Evolutionary conservation across 1,140 invertebrate species (phyloP).

Genomic region (Pseudomyrmex concolor): DNA sequence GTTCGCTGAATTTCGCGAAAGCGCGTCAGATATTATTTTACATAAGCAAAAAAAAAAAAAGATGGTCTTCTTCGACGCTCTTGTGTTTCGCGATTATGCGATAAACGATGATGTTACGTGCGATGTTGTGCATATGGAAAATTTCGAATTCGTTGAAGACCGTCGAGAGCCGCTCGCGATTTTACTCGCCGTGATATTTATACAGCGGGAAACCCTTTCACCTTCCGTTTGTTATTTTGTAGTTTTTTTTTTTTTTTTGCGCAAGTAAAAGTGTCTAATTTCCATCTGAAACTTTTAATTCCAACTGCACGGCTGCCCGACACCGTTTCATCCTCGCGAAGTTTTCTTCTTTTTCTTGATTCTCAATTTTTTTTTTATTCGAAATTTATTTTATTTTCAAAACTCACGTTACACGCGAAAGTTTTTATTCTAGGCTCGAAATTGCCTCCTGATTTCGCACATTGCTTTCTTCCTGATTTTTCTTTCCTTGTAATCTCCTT

Average conservation of each 20-base stretch:
- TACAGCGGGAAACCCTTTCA: too few species aligned
- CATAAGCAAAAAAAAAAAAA: too few species aligned
- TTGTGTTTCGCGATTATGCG: constrained; percentile 16
- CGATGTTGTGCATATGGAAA: background rate
- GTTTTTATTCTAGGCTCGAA: background rate
- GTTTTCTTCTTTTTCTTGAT: background rate
- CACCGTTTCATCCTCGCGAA: background rate
- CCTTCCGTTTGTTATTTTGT: background rate
- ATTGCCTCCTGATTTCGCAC: background rate
- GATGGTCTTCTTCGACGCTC: background rate
- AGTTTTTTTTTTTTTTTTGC: background rate
- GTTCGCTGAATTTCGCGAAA: too few species aligned
- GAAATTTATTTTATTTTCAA: background rate
- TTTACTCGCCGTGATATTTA: background rate
- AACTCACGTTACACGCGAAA: background rate
- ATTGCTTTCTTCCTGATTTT: background rate
- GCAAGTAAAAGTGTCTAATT: constrained; percentile 3
- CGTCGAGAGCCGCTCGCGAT: background rate
- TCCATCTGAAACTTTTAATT: background rate
- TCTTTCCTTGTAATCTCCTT: background rate
- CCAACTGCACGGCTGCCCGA: background rate
- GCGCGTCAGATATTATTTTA: too few species aligned
- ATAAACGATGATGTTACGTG: too few species aligned
- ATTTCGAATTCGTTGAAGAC: background rate
- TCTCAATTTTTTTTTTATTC: too few species aligned